phyloP scores from a whole-genome alignment of 1,140 invertebrate genomes.

The Lordiphosa collinella region DNA sequence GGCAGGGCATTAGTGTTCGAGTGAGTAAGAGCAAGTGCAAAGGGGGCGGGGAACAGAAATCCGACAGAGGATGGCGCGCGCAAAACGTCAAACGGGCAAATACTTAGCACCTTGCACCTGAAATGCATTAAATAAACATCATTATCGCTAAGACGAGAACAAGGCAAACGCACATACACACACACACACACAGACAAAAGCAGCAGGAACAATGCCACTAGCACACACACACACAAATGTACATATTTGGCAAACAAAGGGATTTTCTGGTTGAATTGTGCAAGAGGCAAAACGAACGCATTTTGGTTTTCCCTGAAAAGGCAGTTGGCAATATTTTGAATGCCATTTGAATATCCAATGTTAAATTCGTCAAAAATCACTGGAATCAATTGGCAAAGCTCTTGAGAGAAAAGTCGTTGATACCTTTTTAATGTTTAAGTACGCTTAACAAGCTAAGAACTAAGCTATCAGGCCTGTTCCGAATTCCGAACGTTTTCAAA shows the following conservation, averaged over 20 bases:
- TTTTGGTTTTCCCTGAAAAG: slow-evolving; percentile 14
- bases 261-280: slow-evolving; percentile 64
- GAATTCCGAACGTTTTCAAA: too few species aligned
- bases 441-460: too few species aligned
- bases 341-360: too few species aligned
- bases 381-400: too few species aligned
- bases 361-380: too few species aligned
- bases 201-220: slow-evolving; percentile 24
- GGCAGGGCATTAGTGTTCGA: slow-evolving; percentile 37
- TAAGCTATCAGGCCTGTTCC: too few species aligned
- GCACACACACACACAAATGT: slow-evolving; percentile 11
- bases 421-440: too few species aligned
- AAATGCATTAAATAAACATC: slow-evolving; percentile 77
- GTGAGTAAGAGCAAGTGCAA: background rate
- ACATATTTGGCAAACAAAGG: slow-evolving; percentile 67
- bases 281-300: slow-evolving; percentile 44
- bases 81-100: slow-evolving; percentile 70
- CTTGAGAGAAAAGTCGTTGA: too few species aligned
- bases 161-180: slow-evolving; percentile 13
- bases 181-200: slow-evolving; percentile 6
- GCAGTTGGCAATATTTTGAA: too few species aligned
- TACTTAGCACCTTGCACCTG: slow-evolving; percentile 66
- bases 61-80: slow-evolving; percentile 45
- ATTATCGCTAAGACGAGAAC: slow-evolving; percentile 68
- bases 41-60: slow-evolving; percentile 24